These are phyloP conservation scores for Aphelinus certus DNA, from an alignment of 1,140 invertebrate genomes.

Conservation along the genomic window DNA sequence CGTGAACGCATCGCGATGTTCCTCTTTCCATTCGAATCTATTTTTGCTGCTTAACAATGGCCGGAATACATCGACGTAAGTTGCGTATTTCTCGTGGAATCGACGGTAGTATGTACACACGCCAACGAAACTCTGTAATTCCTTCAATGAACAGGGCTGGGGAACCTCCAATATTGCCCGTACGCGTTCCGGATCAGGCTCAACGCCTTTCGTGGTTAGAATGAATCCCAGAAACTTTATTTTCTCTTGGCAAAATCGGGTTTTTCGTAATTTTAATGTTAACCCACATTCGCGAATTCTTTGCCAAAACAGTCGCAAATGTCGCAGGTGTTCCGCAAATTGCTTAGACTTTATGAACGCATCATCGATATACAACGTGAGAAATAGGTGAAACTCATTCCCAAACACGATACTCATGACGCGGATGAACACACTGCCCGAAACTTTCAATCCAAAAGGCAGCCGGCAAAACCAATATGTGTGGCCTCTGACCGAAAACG, in stretches of 20 bases:
- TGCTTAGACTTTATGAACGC: background rate
- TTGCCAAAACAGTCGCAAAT: background rate
- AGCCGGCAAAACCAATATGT: conserved; percentile 9
- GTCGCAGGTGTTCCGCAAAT: background rate
- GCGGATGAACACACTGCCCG: conserved; percentile 7
- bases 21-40: background rate
- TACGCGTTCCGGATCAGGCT: background rate
- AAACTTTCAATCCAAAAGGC: conserved; percentile 7
- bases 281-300: background rate
- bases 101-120: background rate
- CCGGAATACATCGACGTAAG: background rate
- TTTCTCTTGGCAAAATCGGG: background rate
- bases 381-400: background rate
- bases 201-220: background rate
- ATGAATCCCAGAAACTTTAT: background rate
- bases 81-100: background rate
- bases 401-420: background rate
- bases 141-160: background rate
- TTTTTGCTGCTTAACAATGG: background rate
- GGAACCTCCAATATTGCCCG: background rate
- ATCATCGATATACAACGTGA: background rate
- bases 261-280: conserved; percentile 10
- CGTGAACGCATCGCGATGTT: background rate
- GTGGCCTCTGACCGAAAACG: background rate
- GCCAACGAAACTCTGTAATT: background rate